Evolutionary conservation across 2,113 vertebrate genomes (phyloP).

Genomic region (Aegotheles bennettii): DNA sequence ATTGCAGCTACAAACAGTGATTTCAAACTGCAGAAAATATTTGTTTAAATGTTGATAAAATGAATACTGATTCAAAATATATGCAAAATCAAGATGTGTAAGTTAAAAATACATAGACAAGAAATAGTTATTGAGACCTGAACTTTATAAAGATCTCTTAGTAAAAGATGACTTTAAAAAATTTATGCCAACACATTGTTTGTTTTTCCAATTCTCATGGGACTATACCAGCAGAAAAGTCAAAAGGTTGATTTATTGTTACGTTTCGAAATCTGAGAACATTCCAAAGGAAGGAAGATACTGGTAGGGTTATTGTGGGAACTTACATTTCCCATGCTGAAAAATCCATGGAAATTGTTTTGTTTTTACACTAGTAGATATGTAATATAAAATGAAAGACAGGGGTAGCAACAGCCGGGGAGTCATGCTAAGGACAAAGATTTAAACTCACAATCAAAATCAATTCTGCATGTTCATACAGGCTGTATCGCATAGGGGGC

Average conservation of each 20-base stretch:
- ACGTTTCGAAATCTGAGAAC: conserved; percentile 59
- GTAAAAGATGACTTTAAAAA: neutral
- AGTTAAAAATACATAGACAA: conserved; percentile 9
- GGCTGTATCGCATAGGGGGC: neutral
- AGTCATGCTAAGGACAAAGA: neutral
- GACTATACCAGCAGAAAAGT: conserved; percentile 57
- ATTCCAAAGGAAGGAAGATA: conserved; percentile 60
- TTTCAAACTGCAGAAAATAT: neutral
- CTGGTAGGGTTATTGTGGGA: conserved; percentile 27
- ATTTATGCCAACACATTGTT: neutral
- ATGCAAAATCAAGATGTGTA: neutral
- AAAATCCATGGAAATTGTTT: neutral
- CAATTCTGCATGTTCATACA: neutral
- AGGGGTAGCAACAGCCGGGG: neutral
- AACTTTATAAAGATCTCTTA: neutral
- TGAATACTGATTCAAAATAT: neutral
- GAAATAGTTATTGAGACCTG: neutral
- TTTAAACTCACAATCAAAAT: neutral
- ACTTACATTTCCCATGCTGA: conserved; percentile 31
- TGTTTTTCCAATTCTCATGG: conserved; percentile 36
- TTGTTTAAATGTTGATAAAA: neutral
- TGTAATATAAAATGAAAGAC: conserved; percentile 17
- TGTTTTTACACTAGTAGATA: neutral
- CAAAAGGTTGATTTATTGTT: conserved; percentile 51
- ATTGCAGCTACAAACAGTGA: neutral